Percentiles rank a stretch among this genome's conserved stretches.
Evolutionary conservation across 2,888 invertebrate genomes (phyloP).

Genomic region (Piscicola geometra): DNA sequence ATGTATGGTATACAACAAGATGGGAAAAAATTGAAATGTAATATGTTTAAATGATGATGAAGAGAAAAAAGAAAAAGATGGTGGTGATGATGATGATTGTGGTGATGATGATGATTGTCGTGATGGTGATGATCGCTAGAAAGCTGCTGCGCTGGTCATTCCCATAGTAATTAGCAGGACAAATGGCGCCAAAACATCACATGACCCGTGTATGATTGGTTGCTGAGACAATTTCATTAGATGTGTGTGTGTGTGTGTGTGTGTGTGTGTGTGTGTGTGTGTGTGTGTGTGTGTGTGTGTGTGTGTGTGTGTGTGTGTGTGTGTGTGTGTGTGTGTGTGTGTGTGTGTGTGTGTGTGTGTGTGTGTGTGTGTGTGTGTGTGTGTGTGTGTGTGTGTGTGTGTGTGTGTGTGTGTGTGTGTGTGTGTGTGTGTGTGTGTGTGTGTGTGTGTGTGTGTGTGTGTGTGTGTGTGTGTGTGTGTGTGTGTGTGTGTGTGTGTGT

Average conservation of each 20-base stretch:
- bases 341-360: slow-evolving; percentile 4
- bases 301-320: slow-evolving; percentile 4
- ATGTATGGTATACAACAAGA: too few relatives aligned
- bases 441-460: slow-evolving; percentile 19
- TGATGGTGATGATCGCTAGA: too few relatives aligned
- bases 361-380: slow-evolving; percentile 4
- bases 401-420: slow-evolving; percentile 11
- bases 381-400: slow-evolving; percentile 4
- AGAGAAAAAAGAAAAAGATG: too few relatives aligned
- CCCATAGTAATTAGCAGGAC: too few relatives aligned
- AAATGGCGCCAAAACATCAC: background rate
- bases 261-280: background rate
- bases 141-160: too few relatives aligned
- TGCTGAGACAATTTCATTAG: slow-evolving; percentile 12
- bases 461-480: slow-evolving; percentile 19
- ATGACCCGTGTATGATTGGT: background rate
- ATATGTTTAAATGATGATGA: too few relatives aligned
- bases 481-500: slow-evolving; percentile 15
- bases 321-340: slow-evolving; percentile 4
- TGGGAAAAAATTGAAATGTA: too few relatives aligned
- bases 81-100: too few relatives aligned
- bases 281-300: slow-evolving; percentile 4
- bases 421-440: slow-evolving; percentile 16
- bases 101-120: too few relatives aligned
- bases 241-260: background rate